Conservation (phyloP, 2,888 invertebrate species). For the Scaptomyza cyrtandrae region DNA sequence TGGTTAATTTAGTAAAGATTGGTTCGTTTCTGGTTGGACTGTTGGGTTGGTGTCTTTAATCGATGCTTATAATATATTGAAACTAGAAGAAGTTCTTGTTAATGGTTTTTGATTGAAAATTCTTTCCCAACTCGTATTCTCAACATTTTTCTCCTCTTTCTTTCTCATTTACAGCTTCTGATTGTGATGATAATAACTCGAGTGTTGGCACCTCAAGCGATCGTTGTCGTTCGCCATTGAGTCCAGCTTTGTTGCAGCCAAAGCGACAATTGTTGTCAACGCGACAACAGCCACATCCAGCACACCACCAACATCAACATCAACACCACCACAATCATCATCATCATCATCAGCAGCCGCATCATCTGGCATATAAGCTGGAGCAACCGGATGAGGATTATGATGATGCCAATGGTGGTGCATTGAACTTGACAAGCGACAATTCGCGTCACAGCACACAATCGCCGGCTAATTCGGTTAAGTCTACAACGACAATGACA, state of each 20-base stretch:
- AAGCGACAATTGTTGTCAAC: conserved; percentile 64
- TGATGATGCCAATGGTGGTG: conserved; percentile 79
- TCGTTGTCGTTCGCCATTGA: conserved; percentile 83
- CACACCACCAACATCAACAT: conserved; percentile 61
- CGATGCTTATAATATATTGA: conserved; percentile 6
- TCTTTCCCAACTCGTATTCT: too few species aligned
- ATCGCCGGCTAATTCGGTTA: conserved; percentile 75
- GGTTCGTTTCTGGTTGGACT: too few species aligned
- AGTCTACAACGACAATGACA: conserved; percentile 42
- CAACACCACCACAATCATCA: conserved; percentile 53
- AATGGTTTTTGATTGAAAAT: too few species aligned
- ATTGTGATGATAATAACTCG: conserved; percentile 84
- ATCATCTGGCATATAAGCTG: conserved; percentile 64
- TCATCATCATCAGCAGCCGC: conserved; percentile 36
- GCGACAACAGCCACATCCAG: conserved; percentile 67
- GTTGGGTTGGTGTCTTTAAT: conserved; percentile 7
- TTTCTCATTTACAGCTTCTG: conserved; percentile 76
- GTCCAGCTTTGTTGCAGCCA: conserved; percentile 75
- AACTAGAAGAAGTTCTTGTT: too few species aligned
- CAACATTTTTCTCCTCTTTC: neutral
- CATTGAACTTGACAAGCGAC: conserved; percentile 83
- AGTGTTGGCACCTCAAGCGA: conserved; percentile 83
- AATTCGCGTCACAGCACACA: conserved; percentile 82
- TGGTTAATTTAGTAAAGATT: conserved; percentile 22
- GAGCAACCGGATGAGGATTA: conserved; percentile 72